These are phyloP conservation scores for Staurois parvus DNA, from an alignment of 2,797 vertebrate species.

Conservation along the genomic window DNA sequence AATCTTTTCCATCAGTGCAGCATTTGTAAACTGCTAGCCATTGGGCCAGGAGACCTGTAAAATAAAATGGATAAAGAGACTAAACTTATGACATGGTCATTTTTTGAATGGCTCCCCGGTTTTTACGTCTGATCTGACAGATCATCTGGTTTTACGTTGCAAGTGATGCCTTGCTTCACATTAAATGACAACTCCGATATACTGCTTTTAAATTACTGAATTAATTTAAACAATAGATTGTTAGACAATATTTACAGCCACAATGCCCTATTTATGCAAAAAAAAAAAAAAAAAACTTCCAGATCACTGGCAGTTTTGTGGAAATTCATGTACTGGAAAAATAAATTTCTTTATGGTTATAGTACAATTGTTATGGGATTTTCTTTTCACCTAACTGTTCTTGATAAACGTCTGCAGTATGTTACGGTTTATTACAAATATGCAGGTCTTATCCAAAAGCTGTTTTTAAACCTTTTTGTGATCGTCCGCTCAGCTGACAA, in stretches of 20 bases:
- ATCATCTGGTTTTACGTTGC: background rate
- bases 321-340: conserved; percentile 76
- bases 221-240: no score
- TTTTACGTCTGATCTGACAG: background rate
- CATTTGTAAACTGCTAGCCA: conserved; percentile 4
- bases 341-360: conserved; percentile 79
- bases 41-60: background rate
- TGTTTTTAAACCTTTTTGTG: no score
- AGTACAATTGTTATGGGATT: conserved; percentile 66
- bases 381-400: no score
- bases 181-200: no score
- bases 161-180: no score
- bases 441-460: no score
- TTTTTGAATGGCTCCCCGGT: background rate
- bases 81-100: conserved; percentile 9
- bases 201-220: no score
- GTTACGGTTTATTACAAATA: no score
- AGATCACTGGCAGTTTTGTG: background rate
- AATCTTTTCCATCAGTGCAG: background rate
- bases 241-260: conserved; percentile 18
- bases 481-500: no score
- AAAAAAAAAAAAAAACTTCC: conserved; percentile 6
- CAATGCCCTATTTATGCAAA: conserved; percentile 33
- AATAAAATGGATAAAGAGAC: conserved; percentile 28
- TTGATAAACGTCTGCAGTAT: no score